Percentiles rank a stretch among this genome's conserved stretches.
phyloP scores from a whole-genome alignment of 2,797 vertebrate species.

The Emydoidea blandingii region DNA sequence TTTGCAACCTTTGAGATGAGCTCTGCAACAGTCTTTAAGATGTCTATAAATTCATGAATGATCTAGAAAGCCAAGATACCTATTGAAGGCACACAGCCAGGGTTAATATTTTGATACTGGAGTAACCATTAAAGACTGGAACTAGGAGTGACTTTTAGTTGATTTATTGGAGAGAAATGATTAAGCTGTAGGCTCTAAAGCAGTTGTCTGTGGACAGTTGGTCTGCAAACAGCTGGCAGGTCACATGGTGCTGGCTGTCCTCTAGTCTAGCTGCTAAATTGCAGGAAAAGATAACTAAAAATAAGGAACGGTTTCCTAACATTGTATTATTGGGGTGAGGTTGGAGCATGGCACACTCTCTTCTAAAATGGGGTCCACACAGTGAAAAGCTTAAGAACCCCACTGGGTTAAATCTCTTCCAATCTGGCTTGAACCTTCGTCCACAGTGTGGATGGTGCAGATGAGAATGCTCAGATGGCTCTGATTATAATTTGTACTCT shows the following conservation, averaged over 20 bases:
- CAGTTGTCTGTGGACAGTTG: background rate
- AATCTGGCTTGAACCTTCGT: fast-evolving
- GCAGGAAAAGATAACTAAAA: background rate
- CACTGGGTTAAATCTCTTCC: background rate
- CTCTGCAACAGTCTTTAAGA: background rate
- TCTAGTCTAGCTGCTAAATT: background rate
- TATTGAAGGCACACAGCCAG: background rate
- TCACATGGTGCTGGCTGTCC: background rate
- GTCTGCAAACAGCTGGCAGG: background rate
- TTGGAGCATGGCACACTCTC: background rate
- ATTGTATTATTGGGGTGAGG: background rate
- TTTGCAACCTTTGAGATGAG: background rate
- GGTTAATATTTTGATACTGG: background rate
- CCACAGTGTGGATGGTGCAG: background rate
- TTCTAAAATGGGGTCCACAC: background rate
- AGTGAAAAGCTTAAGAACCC: background rate
- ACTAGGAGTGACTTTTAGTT: background rate
- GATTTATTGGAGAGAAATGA: background rate
- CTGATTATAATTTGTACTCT: background rate
- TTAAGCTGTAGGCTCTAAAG: background rate
- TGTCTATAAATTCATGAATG: background rate
- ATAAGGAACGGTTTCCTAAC: background rate
- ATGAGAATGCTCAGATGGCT: background rate
- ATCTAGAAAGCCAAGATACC: background rate
- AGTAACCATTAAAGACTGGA: background rate